Evolutionary conservation across 2,797 vertebrate species (phyloP).

Genomic region (Yasuhikotakia modesta): DNA sequence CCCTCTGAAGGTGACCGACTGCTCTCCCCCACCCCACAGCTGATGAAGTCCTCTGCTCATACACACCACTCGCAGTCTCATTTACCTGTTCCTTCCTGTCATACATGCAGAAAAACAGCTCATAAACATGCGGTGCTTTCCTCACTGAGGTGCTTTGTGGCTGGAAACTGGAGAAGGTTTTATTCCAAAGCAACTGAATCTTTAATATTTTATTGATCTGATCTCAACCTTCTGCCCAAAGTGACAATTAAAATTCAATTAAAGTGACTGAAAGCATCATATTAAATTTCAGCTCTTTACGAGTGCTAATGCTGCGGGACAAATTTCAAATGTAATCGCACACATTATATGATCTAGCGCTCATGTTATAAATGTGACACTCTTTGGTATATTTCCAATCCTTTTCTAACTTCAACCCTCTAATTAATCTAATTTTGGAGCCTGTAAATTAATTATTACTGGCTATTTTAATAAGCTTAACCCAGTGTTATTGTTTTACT

Average conservation of each 20-base stretch:
- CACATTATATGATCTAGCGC: constrained; percentile 98
- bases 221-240: constrained; percentile 99
- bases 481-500: constrained; percentile 88
- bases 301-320: constrained; percentile 99
- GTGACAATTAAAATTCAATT: constrained; percentile 99
- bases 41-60: constrained; percentile 87
- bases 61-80: constrained; percentile 76
- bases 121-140: constrained; percentile 77
- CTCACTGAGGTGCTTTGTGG: constrained; percentile 66
- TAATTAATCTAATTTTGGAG: constrained; percentile 99
- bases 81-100: constrained; percentile 83
- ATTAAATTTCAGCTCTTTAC: constrained; percentile 99
- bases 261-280: constrained; percentile 99
- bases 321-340: constrained; percentile 97
- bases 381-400: constrained; percentile 99
- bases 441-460: constrained; percentile 99
- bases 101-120: constrained; percentile 75
- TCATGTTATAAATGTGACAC: constrained; percentile 99
- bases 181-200: constrained; percentile 89
- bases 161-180: constrained; percentile 77
- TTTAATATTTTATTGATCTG: constrained; percentile 99
- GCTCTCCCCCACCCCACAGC: constrained; percentile 88
- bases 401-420: constrained; percentile 97
- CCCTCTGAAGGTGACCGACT: constrained; percentile 98
- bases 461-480: constrained; percentile 94